Percentiles rank a stretch among this genome's conserved stretches.
phyloP scores from a whole-genome alignment of 2,888 invertebrate species.

The Melinopterus prodromus region DNA sequence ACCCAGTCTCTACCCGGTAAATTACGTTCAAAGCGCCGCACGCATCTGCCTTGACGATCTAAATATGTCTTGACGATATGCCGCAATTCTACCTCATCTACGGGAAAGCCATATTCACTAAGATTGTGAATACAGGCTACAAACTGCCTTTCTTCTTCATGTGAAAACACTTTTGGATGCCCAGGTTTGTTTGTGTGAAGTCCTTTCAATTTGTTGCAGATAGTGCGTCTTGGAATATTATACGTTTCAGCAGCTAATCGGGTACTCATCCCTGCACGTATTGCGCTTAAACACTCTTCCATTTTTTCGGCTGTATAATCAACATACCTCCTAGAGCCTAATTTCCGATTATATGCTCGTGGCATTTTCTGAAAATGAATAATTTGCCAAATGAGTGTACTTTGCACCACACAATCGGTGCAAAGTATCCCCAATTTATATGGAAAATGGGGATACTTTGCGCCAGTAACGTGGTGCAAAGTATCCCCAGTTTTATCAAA shows the following conservation, averaged over 20 bases:
- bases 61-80: background rate
- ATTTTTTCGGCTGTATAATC: background rate
- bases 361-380: background rate
- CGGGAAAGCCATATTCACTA: background rate
- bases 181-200: too few relatives aligned
- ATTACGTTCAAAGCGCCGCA: background rate
- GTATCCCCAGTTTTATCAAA: too few relatives aligned
- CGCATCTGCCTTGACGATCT: background rate
- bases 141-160: background rate
- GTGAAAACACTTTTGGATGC: too few relatives aligned
- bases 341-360: background rate
- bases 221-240: too few relatives aligned
- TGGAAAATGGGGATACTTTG: too few relatives aligned
- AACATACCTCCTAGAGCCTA: background rate
- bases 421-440: too few relatives aligned
- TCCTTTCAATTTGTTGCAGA: too few relatives aligned
- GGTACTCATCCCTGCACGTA: background rate
- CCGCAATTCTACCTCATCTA: background rate
- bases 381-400: too few relatives aligned
- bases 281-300: background rate
- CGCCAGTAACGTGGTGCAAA: too few relatives aligned
- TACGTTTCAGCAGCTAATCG: background rate
- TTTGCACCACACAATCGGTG: too few relatives aligned
- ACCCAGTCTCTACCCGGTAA: constrained; percentile 10
- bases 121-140: background rate